Evolutionary conservation across 2,797 vertebrate genomes (phyloP).

Genomic region (Tinamus major): DNA sequence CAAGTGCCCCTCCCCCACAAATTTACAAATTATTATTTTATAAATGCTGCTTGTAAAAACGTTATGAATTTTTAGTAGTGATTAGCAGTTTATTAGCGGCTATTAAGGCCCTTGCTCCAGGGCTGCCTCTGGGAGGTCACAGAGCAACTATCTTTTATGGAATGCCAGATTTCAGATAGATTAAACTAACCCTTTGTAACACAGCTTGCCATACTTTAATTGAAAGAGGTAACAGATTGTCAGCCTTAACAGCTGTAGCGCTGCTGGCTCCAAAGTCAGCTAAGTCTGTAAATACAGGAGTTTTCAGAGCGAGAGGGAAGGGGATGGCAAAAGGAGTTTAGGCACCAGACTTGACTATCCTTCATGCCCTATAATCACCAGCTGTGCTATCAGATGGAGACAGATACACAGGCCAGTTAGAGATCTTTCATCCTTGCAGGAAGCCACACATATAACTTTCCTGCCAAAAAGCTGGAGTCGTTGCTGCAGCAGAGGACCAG

Average conservation of each 20-base stretch:
- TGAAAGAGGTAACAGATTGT: neutral
- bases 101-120: neutral
- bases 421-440: neutral
- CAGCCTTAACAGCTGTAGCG: neutral
- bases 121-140: neutral
- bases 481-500: neutral
- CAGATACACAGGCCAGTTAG: neutral
- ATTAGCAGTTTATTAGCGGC: neutral
- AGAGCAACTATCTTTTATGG: rapidly evolving
- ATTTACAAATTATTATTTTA: neutral
- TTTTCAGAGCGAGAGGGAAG: neutral
- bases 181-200: neutral
- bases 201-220: neutral
- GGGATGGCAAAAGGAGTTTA: neutral
- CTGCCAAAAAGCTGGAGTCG: neutral
- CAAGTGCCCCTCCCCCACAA: neutral
- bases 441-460: neutral
- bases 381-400: neutral
- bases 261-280: neutral
- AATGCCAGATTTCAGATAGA: neutral
- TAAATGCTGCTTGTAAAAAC: neutral
- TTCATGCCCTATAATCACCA: neutral
- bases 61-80: neutral
- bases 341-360: neutral
- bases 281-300: neutral